Conservation (phyloP, 2,797 vertebrate genomes). For the Nothura maculosa region DNA sequence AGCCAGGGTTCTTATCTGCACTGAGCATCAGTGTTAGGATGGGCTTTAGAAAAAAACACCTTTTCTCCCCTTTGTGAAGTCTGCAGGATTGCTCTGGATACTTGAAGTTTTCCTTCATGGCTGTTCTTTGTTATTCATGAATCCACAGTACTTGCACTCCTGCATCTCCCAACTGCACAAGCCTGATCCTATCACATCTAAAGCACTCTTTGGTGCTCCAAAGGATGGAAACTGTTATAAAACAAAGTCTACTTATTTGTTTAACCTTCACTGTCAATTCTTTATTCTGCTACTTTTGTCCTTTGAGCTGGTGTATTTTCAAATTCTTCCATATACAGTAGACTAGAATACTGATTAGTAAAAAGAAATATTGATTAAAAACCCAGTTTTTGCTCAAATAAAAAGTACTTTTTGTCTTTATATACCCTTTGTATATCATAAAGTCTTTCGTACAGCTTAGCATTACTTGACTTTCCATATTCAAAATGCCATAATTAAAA, state of each 20-base stretch:
- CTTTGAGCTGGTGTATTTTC: neutral
- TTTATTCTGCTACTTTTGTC: neutral
- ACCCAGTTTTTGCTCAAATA: neutral
- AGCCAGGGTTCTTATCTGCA: neutral
- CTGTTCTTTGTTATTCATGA: neutral
- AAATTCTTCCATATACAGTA: neutral
- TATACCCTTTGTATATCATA: neutral
- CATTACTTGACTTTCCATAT: neutral
- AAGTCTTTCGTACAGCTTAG: neutral
- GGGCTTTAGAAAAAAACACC: neutral
- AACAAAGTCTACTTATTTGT: neutral
- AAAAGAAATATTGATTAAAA: neutral
- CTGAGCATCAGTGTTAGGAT: accelerated
- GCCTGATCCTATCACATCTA: neutral
- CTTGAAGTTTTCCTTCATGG: neutral
- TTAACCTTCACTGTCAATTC: neutral
- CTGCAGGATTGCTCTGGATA: neutral
- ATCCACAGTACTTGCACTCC: neutral
- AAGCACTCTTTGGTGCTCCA: neutral
- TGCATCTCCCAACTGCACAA: neutral
- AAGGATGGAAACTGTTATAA: neutral
- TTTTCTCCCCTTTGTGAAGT: neutral
- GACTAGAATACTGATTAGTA: neutral
- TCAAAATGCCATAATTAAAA: neutral
- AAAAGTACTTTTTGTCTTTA: neutral